Base-by-base conservation (phyloP, 2,888 invertebrate genomes). In the Mongoloraphidia duomilia region DNA sequence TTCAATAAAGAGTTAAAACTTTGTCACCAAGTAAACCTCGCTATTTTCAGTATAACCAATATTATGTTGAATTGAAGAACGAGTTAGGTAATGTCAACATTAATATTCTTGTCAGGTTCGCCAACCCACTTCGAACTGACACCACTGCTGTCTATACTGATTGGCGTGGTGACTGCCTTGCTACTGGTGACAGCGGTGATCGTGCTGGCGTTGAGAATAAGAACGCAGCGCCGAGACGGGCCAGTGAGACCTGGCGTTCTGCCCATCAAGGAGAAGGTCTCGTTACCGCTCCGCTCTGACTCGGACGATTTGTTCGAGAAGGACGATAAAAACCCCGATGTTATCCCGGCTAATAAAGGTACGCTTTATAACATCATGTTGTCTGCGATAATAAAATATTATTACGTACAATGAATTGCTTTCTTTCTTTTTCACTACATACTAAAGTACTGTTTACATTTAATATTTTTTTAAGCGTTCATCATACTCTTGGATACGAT, bases 321-420 rank as follows among this genome's bases (percentile, higher is more conserved):
- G 56, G 90, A 91, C 62, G 91, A 92, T 68, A 84, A 82, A 65
- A 90, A 90, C 72, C 90, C 90, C 34, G 90, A 90, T 65, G 87
- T 90, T 55, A 84, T 90, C 52, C 89, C 90, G 34, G 80, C 84
- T 57, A 88, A 85, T 64, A 88, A 88, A 81, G 87, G 89, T 88
- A 72, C 70, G 55, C 13, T 12, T 44, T n/a, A 26, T 41, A 47
- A 46, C 26, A 26, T 57, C 35, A 44, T 44, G 44, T 36, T 13
- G 11, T 17, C 11, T 37, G 11, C 3, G 2, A 13, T 8, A 44
- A 13, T 11, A 36, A 34, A 12, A 34, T 26, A 14, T 44, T 46
- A 13, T 44, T 14, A n/a, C 26, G 33, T 13, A 34, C 17, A 14
- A 10, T 35, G 17, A 36, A n/a, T 9, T n/a, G 26, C 26, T 39